Conservation (phyloP, 2,888 invertebrate genomes). For the Eurytoma californica region DNA sequence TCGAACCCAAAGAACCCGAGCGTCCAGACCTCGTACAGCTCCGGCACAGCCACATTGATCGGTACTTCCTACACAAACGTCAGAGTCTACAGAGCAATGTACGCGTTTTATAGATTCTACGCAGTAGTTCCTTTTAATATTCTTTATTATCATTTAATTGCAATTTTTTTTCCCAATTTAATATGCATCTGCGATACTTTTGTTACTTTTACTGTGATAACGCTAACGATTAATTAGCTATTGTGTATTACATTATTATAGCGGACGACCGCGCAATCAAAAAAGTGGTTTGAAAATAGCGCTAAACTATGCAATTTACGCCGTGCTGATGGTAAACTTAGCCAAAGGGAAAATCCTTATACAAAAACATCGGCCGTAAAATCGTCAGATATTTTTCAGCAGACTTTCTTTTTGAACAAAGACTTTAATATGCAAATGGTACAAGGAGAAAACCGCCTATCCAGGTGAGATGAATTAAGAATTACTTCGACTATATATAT, state of each 20-base stretch:
- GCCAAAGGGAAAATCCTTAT: background rate
- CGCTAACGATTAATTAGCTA: background rate
- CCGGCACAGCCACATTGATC: constrained; percentile 12
- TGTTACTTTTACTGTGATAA: too few species aligned
- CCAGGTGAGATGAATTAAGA: background rate
- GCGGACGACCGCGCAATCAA: constrained; percentile 7
- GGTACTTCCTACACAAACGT: constrained; percentile 47
- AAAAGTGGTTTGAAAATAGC: constrained; percentile 15
- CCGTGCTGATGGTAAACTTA: background rate
- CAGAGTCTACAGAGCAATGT: constrained; percentile 19
- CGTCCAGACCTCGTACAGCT: constrained; percentile 3
- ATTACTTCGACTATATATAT: background rate
- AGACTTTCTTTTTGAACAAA: constrained; percentile 5
- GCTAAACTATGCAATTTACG: background rate
- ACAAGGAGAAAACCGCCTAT: background rate
- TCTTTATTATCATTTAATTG: background rate
- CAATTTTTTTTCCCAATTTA: background rate
- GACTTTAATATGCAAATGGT: background rate
- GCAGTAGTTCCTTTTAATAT: background rate
- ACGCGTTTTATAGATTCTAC: background rate
- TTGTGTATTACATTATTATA: background rate
- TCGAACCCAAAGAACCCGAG: too few species aligned
- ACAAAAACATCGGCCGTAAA: background rate
- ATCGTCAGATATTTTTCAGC: background rate
- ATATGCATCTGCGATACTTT: background rate